Percentiles rank a stretch among this genome's conserved stretches.
phyloP scores from a whole-genome alignment of 2,888 invertebrate species.

The Pseudococcus longispinus region DNA sequence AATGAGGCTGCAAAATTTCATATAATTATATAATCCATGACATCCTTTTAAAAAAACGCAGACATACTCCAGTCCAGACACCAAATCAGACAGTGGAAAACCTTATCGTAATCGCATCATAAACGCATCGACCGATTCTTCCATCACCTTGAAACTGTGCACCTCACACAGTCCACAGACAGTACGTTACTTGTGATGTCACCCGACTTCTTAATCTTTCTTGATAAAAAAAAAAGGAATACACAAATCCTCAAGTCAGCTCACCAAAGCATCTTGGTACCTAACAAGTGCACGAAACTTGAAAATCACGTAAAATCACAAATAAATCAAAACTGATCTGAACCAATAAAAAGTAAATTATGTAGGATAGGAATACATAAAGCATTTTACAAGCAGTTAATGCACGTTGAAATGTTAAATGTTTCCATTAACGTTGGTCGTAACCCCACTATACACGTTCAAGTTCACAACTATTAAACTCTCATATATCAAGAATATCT shows the following conservation, averaged over 20 bases:
- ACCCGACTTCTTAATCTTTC: neutral
- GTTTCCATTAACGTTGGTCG: conserved; percentile 27
- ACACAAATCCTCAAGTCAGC: neutral
- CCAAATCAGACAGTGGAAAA: neutral
- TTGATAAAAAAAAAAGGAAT: neutral
- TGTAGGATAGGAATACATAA: conserved; percentile 44
- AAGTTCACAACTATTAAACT: conserved; percentile 52
- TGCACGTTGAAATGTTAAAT: conserved; percentile 45
- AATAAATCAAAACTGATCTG: conserved; percentile 44
- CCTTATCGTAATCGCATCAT: neutral
- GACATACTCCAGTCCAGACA: neutral
- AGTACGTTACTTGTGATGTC: neutral
- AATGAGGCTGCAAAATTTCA: neutral
- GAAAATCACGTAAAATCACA: conserved; percentile 33
- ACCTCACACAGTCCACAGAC: neutral
- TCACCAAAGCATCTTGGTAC: neutral
- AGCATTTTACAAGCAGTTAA: conserved; percentile 41
- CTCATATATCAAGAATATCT: conserved; percentile 54
- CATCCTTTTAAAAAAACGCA: neutral
- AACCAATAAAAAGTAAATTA: conserved; percentile 47
- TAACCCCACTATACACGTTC: conserved; percentile 34
- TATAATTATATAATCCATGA: neutral
- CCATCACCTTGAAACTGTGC: neutral
- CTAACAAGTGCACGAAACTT: neutral
- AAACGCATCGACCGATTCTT: neutral